phyloP scores from a whole-genome alignment of 2,797 vertebrate species.

The Meda fulgida region DNA sequence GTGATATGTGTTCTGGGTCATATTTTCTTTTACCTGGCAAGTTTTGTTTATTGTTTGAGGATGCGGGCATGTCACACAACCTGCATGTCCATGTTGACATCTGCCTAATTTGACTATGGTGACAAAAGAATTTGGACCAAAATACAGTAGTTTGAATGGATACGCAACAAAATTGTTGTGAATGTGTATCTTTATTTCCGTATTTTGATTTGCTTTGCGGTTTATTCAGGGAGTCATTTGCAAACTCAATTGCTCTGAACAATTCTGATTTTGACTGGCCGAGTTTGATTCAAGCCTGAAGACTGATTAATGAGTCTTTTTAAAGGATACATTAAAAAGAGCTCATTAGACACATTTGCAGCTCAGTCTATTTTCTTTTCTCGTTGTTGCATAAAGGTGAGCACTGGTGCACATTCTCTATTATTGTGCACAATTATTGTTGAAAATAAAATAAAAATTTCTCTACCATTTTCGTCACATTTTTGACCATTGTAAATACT shows the following conservation, averaged over 20 bases:
- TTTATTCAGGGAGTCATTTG: background rate
- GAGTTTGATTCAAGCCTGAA: background rate
- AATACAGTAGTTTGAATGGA: background rate
- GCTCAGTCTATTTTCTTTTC: background rate
- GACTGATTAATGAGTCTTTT: slow-evolving; percentile 1
- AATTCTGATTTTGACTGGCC: background rate
- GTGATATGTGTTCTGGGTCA: background rate
- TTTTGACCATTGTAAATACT: background rate
- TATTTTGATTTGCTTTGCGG: background rate
- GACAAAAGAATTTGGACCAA: background rate
- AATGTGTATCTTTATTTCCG: background rate
- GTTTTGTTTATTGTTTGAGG: background rate
- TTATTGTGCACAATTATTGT: no score
- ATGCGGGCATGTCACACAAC: background rate
- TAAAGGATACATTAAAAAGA: background rate
- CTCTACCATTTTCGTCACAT: background rate
- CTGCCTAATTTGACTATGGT: background rate
- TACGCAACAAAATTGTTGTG: background rate
- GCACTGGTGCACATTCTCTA: background rate
- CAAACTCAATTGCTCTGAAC: background rate
- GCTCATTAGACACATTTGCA: no score
- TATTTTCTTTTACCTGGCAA: background rate
- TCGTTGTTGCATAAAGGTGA: background rate
- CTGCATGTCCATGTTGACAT: background rate
- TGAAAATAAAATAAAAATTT: no score